Percentiles rank a stretch among this genome's conserved stretches.
These are phyloP conservation scores for Telmatochromis brichardi DNA, from an alignment of 2,113 vertebrate species.

Conservation along the genomic window DNA sequence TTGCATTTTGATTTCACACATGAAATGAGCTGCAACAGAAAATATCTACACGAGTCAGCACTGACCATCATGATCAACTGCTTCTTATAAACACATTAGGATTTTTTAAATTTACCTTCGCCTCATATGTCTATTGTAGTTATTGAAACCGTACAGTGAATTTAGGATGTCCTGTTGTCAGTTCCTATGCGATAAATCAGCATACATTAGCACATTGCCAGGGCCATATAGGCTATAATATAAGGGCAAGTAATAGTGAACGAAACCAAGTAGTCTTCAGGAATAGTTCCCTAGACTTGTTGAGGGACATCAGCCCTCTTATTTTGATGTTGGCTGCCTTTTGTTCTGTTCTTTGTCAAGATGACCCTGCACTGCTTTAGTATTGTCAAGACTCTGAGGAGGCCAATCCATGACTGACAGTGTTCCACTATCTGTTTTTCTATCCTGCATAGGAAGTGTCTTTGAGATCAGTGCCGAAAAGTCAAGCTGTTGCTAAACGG, in stretches of 20 bases:
- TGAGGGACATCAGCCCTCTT: not conserved
- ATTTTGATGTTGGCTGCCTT: not conserved
- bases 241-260: not conserved
- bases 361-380: not conserved
- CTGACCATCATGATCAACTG: not conserved
- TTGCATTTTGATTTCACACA: not conserved
- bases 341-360: not conserved
- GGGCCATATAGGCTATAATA: not conserved
- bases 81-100: not conserved
- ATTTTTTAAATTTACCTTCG: not conserved
- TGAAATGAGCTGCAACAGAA: not conserved
- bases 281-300: not conserved
- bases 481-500: not conserved
- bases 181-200: not conserved
- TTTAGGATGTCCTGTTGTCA: not conserved
- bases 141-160: not conserved
- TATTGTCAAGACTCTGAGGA: not conserved
- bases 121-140: not conserved
- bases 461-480: not conserved
- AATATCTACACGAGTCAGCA: not conserved
- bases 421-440: not conserved
- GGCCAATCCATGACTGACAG: not conserved
- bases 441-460: not conserved
- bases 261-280: not conserved
- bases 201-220: not conserved